Base-by-base conservation (phyloP, 2,797 vertebrate species). In the Peromyscus attwateri region DNA sequence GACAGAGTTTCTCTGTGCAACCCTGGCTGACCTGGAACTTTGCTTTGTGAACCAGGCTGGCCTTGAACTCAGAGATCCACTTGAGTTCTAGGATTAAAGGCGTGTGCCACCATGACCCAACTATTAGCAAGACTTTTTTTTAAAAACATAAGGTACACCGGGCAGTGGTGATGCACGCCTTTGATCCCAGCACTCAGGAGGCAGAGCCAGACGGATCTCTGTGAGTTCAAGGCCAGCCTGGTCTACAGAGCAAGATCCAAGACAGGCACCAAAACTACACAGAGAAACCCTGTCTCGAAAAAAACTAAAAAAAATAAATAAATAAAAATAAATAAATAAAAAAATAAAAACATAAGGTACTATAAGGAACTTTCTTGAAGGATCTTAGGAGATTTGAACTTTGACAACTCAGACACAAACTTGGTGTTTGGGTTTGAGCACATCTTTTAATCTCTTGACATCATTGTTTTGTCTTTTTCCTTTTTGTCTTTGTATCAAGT, bases 401-500 rank as follows among this genome's bases (percentile, higher is more conserved):
- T 88, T 91, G 77, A 82, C 57, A 82, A 5, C 34, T 52, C 7
- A 92, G 52, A 89, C 89, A 31, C 17, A 89, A 49, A 87, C 79
- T 91, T 95, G 6, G 6, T 81, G 0, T 71, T 21, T 96, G 62
- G 25, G 81, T 95, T 94, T 95, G 52, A 96, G 25, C 17, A 4
- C 91, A 40, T 89, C 19, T 91, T 96, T 91, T 95, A 64, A 80
- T 89, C 11, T 96, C 66, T 91, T 95, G 27, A 83, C 75, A 17
- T 95, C 68, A 80, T 62, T 83, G 52, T 93, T 92, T 77, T 94
- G 10, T 52, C 43, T 46, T 87, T 77, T 87, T 70, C 73, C 37
- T 91, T 88, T 91, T 87, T 93, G 13, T 87, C 62, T 97, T 85
- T 92, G 19, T 94, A 49, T 92, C 60, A 94, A 91, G 25, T 73